phyloP scores from a whole-genome alignment of 1,140 invertebrate genomes.

The Pectinophora gossypiella region DNA sequence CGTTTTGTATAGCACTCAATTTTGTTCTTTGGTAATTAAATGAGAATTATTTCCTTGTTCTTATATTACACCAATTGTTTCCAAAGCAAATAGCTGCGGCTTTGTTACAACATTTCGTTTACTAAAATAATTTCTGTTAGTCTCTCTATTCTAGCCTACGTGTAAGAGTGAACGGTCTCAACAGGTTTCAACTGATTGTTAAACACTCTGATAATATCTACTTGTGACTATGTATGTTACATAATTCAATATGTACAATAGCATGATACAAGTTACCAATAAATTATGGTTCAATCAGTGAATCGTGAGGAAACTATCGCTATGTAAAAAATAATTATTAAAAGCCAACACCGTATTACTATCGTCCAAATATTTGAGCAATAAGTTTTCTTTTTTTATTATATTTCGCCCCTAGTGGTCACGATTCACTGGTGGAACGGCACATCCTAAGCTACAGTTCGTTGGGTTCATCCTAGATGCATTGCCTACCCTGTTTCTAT shows the following conservation, averaged over 20 bases:
- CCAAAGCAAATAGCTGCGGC: neutral
- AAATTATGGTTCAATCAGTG: neutral
- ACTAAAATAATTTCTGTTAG: neutral
- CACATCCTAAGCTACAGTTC: conserved; percentile 28
- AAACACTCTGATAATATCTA: conserved; percentile 3
- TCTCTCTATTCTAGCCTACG: neutral
- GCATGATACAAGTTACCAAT: neutral
- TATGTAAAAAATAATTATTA: neutral
- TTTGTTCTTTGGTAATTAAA: conserved; percentile 46
- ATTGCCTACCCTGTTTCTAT: conserved; percentile 47
- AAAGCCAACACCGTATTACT: neutral
- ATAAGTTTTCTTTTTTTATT: neutral
- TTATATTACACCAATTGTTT: neutral
- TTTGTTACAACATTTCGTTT: neutral
- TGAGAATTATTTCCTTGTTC: conserved; percentile 1
- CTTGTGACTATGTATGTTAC: neutral
- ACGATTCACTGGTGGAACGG: neutral
- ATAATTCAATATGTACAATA: conserved; percentile 1
- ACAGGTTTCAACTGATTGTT: neutral
- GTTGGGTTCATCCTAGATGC: conserved; percentile 46
- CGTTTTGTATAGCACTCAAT: conserved; percentile 27
- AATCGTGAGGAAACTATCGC: neutral
- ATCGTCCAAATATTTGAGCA: conserved; percentile 1
- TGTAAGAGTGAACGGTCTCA: no score
- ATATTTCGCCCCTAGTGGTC: neutral